Evolutionary conservation across 64 coral and sea anemone species (phyloP), one percentile per base, ranked within the genome.

Genomic region (Stylophora pistillata): DNA sequence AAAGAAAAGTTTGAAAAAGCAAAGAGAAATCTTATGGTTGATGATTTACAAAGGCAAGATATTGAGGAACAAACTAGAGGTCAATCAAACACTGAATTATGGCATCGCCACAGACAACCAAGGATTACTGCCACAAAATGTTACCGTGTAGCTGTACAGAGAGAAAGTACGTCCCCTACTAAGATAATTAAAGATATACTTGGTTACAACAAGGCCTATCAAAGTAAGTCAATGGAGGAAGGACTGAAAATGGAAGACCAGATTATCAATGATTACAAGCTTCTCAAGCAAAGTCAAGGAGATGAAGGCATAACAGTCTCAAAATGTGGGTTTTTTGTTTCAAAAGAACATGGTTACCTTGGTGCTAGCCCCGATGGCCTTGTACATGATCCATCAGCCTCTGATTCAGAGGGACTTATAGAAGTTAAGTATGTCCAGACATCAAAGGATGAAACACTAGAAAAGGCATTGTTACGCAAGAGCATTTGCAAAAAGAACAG

Each of bases 121-220:
- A 86, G 90, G 26, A 92, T 92, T 30, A 92, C 90, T 87, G 83
- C 90, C 30, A 63, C 85, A 23, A 88, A 92, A 53, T 92, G 91
- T 53, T 73, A 92, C n/a, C 63, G 91, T 0, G 37, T 82, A 30
- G 85, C 91, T 52, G 82, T 60, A 15, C 64, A 62, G 60, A 87
- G 66, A 68, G 37, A 91, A 30, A 74, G 23, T 17, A 92, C 90
- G 20, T 87, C 64, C 7, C 90, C 90, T n/a, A 79, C 82, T 14
- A 92, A 86, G 7, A 78, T 56, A 0, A 78, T 92, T 9, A 30
- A 79, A 87, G 90, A 86, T 57, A 55, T 92, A 9, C 74, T 92
- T 34, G 74, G 77, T 12, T 87, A 87, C n/a, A 92, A 86, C 12
- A 73, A 86, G 7, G 15, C 53, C 21, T 86, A 47, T 81, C 74